These are phyloP conservation scores for Anoplolepis gracilipes DNA, from an alignment of 1,140 invertebrate species.

Conservation along the genomic window DNA sequence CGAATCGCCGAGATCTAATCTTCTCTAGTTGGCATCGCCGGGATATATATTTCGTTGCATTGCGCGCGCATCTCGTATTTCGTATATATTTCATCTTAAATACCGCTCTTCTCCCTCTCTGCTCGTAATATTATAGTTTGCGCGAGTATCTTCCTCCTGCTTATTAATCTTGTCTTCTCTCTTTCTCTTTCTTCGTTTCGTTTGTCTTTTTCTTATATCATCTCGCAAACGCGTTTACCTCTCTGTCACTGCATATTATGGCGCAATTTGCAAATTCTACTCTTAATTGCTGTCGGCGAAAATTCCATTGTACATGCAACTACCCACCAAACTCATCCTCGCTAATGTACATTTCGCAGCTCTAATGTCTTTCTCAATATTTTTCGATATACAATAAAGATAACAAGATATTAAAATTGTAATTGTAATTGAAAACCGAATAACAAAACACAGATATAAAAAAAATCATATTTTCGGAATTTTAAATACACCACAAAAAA, in stretches of 20 bases:
- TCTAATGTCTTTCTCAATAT: constrained; percentile 1
- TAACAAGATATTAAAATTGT: background rate
- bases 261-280: constrained; percentile 51
- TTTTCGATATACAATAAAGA: no score
- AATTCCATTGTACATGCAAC: constrained; percentile 29
- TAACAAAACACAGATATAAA: background rate
- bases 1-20: constrained; percentile 68
- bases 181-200: background rate
- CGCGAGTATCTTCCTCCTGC: constrained; percentile 29
- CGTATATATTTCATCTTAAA: constrained; percentile 48
- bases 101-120: constrained; percentile 11
- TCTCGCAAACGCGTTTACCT: constrained; percentile 44
- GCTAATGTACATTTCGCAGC: constrained; percentile 7
- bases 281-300: constrained; percentile 53
- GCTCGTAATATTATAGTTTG: background rate
- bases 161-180: constrained; percentile 50
- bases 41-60: constrained; percentile 28
- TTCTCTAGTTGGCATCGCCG: constrained; percentile 67
- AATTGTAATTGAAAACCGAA: background rate
- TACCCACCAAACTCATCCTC: background rate
- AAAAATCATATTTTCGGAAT: background rate
- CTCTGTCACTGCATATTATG: constrained; percentile 52
- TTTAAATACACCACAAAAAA: background rate
- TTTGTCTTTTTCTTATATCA: background rate
- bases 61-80: constrained; percentile 27